Percentiles rank a stretch among this genome's conserved stretches.
Conservation (phyloP, 2,797 vertebrate species). For the Cirrhinus mrigala region DNA sequence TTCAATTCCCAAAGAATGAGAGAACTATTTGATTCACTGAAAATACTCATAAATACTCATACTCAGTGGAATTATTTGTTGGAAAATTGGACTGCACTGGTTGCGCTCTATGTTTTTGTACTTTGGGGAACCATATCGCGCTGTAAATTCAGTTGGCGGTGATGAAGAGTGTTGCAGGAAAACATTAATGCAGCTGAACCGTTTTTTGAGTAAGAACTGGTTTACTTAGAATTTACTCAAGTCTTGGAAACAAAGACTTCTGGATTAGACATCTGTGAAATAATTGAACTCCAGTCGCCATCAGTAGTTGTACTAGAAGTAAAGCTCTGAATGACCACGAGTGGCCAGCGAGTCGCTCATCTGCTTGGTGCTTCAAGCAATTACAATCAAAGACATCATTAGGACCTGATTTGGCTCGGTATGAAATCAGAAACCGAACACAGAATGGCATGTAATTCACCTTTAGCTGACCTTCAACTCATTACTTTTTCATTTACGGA, state of each 20-base stretch:
- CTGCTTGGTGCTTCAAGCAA: conserved; percentile 8
- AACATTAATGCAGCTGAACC: not conserved
- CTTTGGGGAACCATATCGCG: too few species aligned
- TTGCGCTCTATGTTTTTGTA: too few species aligned
- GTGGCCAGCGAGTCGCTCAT: not conserved
- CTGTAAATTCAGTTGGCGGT: too few species aligned
- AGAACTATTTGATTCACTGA: too few species aligned
- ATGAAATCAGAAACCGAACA: conserved; percentile 31
- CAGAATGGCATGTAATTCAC: conserved; percentile 43
- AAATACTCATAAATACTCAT: too few species aligned
- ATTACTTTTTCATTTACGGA: conserved; percentile 26
- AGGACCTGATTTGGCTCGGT: conserved; percentile 35
- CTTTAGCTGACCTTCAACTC: conserved; percentile 44
- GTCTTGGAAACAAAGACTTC: not conserved
- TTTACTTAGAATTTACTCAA: not conserved
- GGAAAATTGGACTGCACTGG: not conserved
- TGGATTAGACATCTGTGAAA: not conserved
- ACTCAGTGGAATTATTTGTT: too few species aligned
- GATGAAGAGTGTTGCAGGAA: not conserved
- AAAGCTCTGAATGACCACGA: not conserved
- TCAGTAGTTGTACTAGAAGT: not conserved
- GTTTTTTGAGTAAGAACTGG: not conserved
- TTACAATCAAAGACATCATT: conserved; percentile 46
- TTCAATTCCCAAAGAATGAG: not conserved
- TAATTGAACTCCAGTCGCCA: not conserved